Evolutionary conservation across 2,113 vertebrate genomes (phyloP).

Genomic region (Probosciger aterrimus): DNA sequence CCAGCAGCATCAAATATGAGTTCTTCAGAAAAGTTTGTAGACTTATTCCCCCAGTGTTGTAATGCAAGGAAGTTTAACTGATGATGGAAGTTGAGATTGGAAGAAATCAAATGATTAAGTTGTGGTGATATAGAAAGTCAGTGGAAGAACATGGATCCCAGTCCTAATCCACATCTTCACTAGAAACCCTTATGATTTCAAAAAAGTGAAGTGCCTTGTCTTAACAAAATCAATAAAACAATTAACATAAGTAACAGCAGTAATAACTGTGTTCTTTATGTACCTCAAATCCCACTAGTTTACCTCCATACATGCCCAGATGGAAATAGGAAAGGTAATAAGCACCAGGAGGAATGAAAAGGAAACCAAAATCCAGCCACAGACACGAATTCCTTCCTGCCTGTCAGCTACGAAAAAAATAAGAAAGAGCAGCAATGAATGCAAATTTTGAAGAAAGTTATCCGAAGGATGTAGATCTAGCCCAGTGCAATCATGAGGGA

Average conservation of each 20-base stretch:
- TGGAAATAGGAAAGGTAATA: conserved; percentile 80
- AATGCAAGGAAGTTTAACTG: neutral
- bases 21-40: neutral
- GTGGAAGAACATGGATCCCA: neutral
- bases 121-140: neutral
- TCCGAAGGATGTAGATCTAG: neutral
- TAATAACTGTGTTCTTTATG: neutral
- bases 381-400: conserved; percentile 69
- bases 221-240: neutral
- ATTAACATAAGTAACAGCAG: neutral
- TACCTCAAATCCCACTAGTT: neutral
- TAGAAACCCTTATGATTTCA: neutral
- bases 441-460: neutral
- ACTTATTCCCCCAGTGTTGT: neutral
- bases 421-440: neutral
- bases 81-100: neutral
- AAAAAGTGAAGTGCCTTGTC: neutral
- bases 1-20: neutral
- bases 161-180: neutral
- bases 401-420: conserved; percentile 65
- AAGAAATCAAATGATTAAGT: neutral
- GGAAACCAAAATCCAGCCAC: conserved; percentile 81
- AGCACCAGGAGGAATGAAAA: conserved; percentile 77
- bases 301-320: conserved; percentile 90
- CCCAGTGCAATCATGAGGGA: neutral